Conservation (phyloP, 2,113 vertebrate genomes). For the Probosciger aterrimus region DNA sequence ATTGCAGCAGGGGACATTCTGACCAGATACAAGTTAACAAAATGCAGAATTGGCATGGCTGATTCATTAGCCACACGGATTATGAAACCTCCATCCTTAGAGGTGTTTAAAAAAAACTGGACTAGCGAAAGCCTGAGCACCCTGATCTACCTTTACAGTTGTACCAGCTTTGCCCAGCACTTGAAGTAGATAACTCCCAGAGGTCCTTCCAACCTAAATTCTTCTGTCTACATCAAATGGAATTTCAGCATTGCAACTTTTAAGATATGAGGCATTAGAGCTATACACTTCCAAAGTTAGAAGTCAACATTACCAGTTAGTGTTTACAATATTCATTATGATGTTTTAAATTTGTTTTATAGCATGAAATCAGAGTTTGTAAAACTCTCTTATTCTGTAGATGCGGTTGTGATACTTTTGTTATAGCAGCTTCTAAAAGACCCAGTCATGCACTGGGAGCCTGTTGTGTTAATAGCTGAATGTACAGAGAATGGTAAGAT, state of each 20-base stretch:
- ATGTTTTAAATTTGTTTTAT: background rate
- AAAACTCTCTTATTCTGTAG: background rate
- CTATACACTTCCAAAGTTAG: background rate
- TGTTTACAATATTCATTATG: background rate
- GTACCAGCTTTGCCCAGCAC: background rate
- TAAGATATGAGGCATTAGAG: background rate
- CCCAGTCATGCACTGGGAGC: background rate
- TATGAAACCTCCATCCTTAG: background rate
- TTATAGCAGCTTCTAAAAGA: background rate
- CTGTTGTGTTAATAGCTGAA: background rate
- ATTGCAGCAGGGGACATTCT: background rate
- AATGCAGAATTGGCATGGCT: background rate
- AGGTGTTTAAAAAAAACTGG: background rate
- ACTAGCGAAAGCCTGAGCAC: background rate
- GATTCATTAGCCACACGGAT: background rate
- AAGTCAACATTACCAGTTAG: background rate
- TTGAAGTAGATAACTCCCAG: background rate
- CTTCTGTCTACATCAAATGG: background rate
- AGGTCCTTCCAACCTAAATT: background rate
- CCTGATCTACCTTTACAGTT: background rate
- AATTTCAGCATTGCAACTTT: background rate
- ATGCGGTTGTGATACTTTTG: background rate
- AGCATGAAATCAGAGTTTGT: background rate
- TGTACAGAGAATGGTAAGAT: background rate
- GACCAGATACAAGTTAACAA: background rate